phyloP scores from a whole-genome alignment of 2,888 invertebrate genomes.

The Hemicrepidius hirtus region DNA sequence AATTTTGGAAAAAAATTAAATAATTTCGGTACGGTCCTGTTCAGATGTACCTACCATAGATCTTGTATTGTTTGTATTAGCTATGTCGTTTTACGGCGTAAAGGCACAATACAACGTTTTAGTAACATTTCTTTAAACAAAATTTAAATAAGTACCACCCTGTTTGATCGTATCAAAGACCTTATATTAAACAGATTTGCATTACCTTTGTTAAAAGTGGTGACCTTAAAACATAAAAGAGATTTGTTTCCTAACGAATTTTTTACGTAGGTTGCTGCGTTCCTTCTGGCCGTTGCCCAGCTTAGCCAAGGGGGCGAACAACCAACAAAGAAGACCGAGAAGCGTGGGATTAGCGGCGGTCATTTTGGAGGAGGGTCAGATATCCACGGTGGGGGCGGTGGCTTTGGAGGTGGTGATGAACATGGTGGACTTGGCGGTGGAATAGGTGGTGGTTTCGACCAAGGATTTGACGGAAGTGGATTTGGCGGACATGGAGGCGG shows the following conservation, averaged over 20 bases:
- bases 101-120: no score
- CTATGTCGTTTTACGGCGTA: no score
- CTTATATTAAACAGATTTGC: no score
- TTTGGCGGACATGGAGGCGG: slow-evolving; percentile 24
- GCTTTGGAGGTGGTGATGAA: slow-evolving; percentile 23
- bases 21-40: no score
- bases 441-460: slow-evolving; percentile 29
- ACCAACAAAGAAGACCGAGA: slow-evolving; percentile 27
- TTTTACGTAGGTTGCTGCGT: slow-evolving; percentile 33
- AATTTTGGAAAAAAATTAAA: no score
- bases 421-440: slow-evolving; percentile 12
- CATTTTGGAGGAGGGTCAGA: slow-evolving; percentile 31
- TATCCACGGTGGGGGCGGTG: slow-evolving; percentile 34
- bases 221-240: no score
- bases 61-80: no score
- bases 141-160: no score
- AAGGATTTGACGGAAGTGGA: slow-evolving; percentile 32
- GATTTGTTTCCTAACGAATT: not conserved
- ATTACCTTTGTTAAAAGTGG: no score
- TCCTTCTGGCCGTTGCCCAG: slow-evolving; percentile 30
- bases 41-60: no score
- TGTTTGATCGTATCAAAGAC: no score
- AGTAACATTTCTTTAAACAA: no score
- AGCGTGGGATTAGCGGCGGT: slow-evolving; percentile 39
- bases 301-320: slow-evolving; percentile 17